Conservation (phyloP, 2,113 vertebrate genomes). For the Mesoclemmys tuberculata region DNA sequence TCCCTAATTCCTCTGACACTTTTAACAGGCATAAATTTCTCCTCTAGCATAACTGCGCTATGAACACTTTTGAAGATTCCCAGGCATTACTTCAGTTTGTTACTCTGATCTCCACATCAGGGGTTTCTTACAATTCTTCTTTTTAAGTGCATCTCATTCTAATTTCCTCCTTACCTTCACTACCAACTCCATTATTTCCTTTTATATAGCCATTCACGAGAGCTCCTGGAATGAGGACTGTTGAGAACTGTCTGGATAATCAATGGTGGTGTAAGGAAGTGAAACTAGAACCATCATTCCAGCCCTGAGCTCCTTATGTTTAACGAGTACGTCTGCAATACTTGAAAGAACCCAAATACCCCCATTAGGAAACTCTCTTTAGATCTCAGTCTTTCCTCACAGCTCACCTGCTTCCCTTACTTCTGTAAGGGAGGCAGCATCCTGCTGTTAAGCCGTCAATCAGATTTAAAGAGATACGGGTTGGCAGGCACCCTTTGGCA, state of each 20-base stretch:
- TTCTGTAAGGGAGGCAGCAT: conserved; percentile 24
- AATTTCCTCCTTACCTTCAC: conserved; percentile 56
- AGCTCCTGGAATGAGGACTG: conserved; percentile 63
- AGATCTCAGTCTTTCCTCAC: conserved; percentile 44
- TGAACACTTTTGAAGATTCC: conserved; percentile 21
- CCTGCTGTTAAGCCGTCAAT: conserved; percentile 67
- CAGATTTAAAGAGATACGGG: conserved; percentile 22
- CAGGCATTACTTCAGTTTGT: not conserved
- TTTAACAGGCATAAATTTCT: conserved; percentile 39
- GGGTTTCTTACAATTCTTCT: conserved; percentile 45
- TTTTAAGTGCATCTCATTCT: conserved; percentile 42
- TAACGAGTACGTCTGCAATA: conserved; percentile 56
- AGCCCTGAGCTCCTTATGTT: conserved; percentile 53
- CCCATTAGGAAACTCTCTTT: conserved; percentile 55
- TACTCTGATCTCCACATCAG: conserved; percentile 24
- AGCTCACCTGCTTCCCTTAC: conserved; percentile 61
- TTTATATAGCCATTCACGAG: conserved; percentile 5
- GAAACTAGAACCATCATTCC: too few relatives aligned
- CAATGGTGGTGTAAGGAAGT: too few relatives aligned
- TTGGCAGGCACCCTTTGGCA: conserved; percentile 50
- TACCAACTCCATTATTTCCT: conserved; percentile 25
- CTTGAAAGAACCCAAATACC: conserved; percentile 55
- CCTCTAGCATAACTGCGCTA: not conserved
- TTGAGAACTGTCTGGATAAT: conserved; percentile 65
- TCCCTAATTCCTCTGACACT: not conserved